Conservation (phyloP, 1,140 invertebrate species). For the Arion vulgaris region DNA sequence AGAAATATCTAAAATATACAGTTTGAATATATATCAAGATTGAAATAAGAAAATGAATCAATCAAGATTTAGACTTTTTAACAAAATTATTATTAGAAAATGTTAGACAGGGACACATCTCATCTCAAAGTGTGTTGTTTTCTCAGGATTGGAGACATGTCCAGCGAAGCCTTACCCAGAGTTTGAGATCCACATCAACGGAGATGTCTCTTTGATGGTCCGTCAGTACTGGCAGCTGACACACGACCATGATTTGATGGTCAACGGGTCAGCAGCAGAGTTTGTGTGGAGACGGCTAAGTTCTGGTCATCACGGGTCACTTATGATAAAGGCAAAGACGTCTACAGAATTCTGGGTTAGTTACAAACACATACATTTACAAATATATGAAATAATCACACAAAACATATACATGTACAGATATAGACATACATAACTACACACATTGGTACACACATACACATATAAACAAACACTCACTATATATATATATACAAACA, state of each 20-base stretch:
- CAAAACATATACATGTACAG: neutral
- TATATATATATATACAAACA: too few species aligned
- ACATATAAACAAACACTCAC: too few species aligned
- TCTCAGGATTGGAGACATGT: slow-evolving; percentile 60
- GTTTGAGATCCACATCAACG: slow-evolving; percentile 72
- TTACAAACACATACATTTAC: neutral
- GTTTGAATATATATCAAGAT: too few species aligned
- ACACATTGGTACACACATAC: too few species aligned
- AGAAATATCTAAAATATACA: too few species aligned
- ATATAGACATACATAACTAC: neutral
- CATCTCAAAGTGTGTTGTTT: neutral
- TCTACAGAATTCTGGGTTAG: slow-evolving; percentile 20
- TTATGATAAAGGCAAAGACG: neutral
- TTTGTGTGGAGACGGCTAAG: slow-evolving; percentile 56
- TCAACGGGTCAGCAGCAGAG: slow-evolving; percentile 49
- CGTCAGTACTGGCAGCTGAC: slow-evolving; percentile 71
- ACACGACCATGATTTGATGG: slow-evolving; percentile 56
- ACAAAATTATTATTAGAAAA: too few species aligned
- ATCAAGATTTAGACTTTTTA: too few species aligned
- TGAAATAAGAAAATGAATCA: too few species aligned
- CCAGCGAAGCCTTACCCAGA: slow-evolving; percentile 50
- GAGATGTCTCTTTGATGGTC: slow-evolving; percentile 72
- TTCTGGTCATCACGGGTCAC: slow-evolving; percentile 45
- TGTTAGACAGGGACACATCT: too few species aligned
- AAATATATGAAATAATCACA: neutral